phyloP scores from a whole-genome alignment of 2,113 vertebrate genomes.

The Protobothrops flavoviridis region DNA sequence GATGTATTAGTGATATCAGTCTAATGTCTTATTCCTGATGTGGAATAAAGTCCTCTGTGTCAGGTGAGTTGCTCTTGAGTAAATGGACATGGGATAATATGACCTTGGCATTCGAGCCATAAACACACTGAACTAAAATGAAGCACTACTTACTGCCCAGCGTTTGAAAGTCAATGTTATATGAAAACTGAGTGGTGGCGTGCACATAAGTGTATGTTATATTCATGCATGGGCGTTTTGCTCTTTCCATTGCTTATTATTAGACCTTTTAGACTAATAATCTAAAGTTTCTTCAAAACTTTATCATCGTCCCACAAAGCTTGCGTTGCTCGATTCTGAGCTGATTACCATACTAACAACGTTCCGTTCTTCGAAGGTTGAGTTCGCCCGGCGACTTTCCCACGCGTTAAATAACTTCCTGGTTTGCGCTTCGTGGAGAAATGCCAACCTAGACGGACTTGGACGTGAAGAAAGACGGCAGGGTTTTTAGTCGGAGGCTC shows the following conservation, averaged over 20 bases:
- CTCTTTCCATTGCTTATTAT: neutral
- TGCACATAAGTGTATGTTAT: neutral
- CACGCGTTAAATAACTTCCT: neutral
- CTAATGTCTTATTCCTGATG: neutral
- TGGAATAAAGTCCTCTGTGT: neutral
- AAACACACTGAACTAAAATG: neutral
- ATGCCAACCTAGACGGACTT: neutral
- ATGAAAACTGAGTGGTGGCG: neutral
- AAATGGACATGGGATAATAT: neutral
- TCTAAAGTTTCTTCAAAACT: neutral
- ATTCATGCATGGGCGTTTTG: neutral
- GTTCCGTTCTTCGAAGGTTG: neutral
- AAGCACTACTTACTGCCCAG: neutral
- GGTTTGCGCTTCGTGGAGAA: neutral
- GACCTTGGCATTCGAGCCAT: neutral
- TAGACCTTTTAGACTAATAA: neutral
- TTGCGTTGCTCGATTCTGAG: neutral
- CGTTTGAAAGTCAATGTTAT: neutral
- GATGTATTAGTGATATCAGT: neutral
- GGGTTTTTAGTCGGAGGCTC: neutral
- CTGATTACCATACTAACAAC: neutral
- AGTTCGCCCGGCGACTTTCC: neutral
- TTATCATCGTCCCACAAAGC: neutral
- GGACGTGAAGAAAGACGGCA: neutral
- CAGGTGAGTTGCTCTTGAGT: neutral